Evolutionary conservation across 2,113 vertebrate genomes (phyloP).

Genomic region (Protobothrops flavoviridis): DNA sequence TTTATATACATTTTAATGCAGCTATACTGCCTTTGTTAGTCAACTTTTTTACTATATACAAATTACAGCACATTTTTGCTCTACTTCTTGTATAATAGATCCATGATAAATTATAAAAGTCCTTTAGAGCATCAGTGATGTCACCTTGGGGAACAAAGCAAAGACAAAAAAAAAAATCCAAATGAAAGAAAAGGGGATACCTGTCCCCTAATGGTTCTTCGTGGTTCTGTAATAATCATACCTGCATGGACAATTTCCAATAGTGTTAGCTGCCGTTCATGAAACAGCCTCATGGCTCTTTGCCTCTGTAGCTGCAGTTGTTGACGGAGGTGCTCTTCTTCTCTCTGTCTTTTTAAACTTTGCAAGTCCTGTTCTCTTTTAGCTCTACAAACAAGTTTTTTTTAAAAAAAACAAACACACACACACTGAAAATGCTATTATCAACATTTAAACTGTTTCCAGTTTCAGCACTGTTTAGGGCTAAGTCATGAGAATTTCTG

Average conservation of each 20-base stretch:
- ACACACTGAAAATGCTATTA: background rate
- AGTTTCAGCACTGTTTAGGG: background rate
- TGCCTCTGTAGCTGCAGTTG: slow-evolving; percentile 81
- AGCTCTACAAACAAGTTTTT: slow-evolving; percentile 69
- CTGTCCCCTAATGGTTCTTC: slow-evolving; percentile 4
- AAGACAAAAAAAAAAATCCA: background rate
- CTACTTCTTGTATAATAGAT: background rate
- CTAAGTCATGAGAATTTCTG: slow-evolving; percentile 19
- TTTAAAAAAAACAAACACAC: background rate
- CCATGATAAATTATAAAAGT: slow-evolving; percentile 18
- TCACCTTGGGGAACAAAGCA: slow-evolving; percentile 11
- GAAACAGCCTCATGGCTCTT: slow-evolving; percentile 83
- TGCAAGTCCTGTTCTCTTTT: slow-evolving; percentile 72
- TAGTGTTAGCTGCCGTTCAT: slow-evolving; percentile 81
- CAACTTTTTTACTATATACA: background rate
- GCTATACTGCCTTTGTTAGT: no score
- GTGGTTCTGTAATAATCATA: slow-evolving; percentile 54
- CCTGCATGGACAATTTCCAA: slow-evolving; percentile 87
- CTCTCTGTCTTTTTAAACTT: slow-evolving; percentile 71
- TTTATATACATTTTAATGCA: background rate
- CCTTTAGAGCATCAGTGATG: slow-evolving; percentile 21
- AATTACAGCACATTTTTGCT: background rate
- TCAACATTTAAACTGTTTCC: background rate
- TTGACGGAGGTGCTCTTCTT: slow-evolving; percentile 78
- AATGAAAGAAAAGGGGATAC: slow-evolving; percentile 1